phyloP scores from a whole-genome alignment of 2,113 vertebrate genomes.

The Trematocara nigrifrons region DNA sequence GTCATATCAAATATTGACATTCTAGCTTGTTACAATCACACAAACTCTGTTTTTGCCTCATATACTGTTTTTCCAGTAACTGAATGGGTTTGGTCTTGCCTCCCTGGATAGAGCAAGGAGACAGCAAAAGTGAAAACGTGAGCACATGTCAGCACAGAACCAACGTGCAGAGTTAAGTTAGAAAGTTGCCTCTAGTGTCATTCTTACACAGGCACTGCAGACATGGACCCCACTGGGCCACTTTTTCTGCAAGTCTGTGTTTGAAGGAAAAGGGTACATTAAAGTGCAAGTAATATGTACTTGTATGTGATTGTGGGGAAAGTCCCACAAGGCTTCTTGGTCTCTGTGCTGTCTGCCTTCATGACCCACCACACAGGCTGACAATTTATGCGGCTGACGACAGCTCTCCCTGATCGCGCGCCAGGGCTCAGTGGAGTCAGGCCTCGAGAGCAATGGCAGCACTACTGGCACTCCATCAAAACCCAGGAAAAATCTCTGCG shows the following conservation, averaged over 20 bases:
- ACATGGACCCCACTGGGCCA: constrained; percentile 23
- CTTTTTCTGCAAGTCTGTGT: constrained; percentile 4
- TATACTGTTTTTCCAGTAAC: not conserved
- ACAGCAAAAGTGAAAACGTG: not conserved
- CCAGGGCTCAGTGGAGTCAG: constrained; percentile 76
- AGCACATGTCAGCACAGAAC: not conserved
- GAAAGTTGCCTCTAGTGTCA: constrained; percentile 9
- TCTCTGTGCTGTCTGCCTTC: constrained; percentile 71
- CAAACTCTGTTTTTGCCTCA: not conserved
- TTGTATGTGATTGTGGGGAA: constrained; percentile 61
- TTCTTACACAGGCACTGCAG: constrained; percentile 3
- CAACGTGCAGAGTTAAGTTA: not conserved
- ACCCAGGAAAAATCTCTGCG: constrained; percentile 64
- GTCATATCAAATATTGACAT: not conserved
- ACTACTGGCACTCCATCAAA: constrained; percentile 80
- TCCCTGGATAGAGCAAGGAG: not conserved
- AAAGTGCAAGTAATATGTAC: constrained; percentile 54
- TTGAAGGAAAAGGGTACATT: constrained; percentile 47
- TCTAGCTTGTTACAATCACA: not conserved
- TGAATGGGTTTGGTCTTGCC: not conserved
- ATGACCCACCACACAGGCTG: constrained; percentile 74
- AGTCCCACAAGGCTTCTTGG: constrained; percentile 72
- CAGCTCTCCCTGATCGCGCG: constrained; percentile 82
- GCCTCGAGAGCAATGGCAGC: constrained; percentile 74
- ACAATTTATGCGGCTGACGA: constrained; percentile 79